Evolutionary conservation across 2,888 invertebrate genomes (phyloP).

Genomic region (Busseola fusca): DNA sequence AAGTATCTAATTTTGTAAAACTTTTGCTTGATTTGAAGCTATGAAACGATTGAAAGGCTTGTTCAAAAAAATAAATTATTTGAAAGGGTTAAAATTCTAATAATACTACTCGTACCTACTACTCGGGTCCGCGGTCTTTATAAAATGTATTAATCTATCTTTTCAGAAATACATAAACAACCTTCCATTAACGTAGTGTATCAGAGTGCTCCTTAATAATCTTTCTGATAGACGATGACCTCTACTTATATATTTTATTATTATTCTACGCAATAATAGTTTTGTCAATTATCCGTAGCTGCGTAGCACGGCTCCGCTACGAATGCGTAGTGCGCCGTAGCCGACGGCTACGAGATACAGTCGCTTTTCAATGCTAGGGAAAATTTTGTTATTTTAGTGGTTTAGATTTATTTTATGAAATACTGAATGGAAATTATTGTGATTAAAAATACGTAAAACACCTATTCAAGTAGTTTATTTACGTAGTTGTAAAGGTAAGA

Average conservation of each 20-base stretch:
- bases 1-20: too few species aligned
- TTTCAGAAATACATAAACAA: background rate
- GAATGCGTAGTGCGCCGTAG: slow-evolving; percentile 50
- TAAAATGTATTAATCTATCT: background rate
- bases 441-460: too few species aligned
- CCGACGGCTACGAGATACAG: slow-evolving; percentile 48
- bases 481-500: too few species aligned
- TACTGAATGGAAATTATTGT: too few species aligned
- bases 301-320: slow-evolving; percentile 42
- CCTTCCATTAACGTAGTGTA: background rate
- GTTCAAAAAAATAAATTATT: background rate
- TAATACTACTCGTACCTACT: background rate
- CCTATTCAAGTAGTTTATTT: too few species aligned
- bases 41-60: background rate
- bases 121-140: background rate
- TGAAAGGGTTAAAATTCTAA: background rate
- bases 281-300: background rate
- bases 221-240: background rate
- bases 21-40: background rate
- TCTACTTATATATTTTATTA: background rate
- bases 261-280: background rate
- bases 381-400: background rate
- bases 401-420: too few species aligned
- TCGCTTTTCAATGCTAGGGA: slow-evolving; percentile 7
- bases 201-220: background rate